Evolutionary conservation across 1,140 invertebrate genomes (phyloP).

Genomic region (Calosoma granatense): DNA sequence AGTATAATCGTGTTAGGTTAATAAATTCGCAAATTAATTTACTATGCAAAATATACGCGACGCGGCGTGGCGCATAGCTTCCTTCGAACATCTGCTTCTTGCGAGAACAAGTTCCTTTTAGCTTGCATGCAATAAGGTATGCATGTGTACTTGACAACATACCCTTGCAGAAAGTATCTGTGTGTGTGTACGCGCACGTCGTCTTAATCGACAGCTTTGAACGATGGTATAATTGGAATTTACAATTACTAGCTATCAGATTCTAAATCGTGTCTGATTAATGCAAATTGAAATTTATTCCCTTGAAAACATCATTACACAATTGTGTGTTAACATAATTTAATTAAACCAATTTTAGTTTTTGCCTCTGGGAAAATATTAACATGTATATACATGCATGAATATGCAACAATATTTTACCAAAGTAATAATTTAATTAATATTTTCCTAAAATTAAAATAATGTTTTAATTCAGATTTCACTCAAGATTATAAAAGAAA

Average conservation of each 20-base stretch:
- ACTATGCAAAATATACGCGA: neutral
- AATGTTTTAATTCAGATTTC: too few relatives aligned
- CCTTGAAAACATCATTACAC: neutral
- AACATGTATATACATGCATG: too few relatives aligned
- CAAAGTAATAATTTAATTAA: too few relatives aligned
- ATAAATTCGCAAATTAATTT: neutral
- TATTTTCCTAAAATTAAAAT: too few relatives aligned
- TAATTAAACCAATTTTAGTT: too few relatives aligned
- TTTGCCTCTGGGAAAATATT: too few relatives aligned
- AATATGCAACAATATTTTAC: too few relatives aligned
- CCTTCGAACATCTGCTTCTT: neutral
- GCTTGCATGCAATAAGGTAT: neutral
- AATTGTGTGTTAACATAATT: neutral
- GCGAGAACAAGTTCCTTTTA: neutral
- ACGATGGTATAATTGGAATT: neutral
- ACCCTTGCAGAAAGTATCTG: too few relatives aligned
- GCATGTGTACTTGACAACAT: too few relatives aligned
- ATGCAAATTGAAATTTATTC: neutral
- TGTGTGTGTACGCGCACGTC: neutral
- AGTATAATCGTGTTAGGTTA: neutral
- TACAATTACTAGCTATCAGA: neutral
- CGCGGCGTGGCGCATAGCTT: neutral
- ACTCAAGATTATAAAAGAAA: too few relatives aligned
- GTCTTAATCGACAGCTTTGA: neutral
- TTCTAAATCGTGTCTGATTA: neutral